Evolutionary conservation across 1,140 invertebrate genomes (phyloP).

Genomic region (Drosophila tristis): DNA sequence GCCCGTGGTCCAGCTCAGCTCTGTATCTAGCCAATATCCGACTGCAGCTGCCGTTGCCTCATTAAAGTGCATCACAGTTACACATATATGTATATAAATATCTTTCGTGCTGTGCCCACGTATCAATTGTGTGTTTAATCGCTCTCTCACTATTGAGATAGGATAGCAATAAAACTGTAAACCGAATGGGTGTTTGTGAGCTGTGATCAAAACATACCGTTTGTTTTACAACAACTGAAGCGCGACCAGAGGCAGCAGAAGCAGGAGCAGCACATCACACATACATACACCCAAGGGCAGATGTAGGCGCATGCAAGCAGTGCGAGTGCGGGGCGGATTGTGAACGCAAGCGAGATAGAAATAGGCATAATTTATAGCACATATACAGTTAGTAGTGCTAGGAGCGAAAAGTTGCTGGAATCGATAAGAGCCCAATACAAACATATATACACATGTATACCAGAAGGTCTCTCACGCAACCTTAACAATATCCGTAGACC

Average conservation of each 20-base stretch:
- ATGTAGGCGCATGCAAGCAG: constrained; percentile 12
- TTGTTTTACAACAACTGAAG: constrained; percentile 58
- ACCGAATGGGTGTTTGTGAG: constrained; percentile 10
- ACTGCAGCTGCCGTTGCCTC: constrained; percentile 19
- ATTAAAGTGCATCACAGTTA: too few species aligned
- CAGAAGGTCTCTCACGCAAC: constrained; percentile 12
- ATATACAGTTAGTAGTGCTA: constrained; percentile 38
- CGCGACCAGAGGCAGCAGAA: constrained; percentile 37
- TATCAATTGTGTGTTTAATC: too few species aligned
- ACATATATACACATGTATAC: not conserved
- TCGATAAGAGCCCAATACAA: constrained; percentile 28
- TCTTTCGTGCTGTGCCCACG: too few species aligned
- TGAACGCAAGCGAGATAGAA: constrained; percentile 46
- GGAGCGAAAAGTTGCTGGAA: constrained; percentile 32
- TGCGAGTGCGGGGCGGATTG: constrained; percentile 32
- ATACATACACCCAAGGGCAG: constrained; percentile 8
- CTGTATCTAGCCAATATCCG: not conserved
- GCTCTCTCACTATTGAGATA: too few species aligned
- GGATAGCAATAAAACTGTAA: too few species aligned
- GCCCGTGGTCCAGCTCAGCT: constrained; percentile 3
- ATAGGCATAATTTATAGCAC: constrained; percentile 55
- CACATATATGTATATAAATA: too few species aligned
- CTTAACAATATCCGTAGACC: constrained; percentile 12
- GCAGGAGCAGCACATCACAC: constrained; percentile 22
- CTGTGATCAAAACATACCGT: constrained; percentile 21